Conservation (phyloP, 2,113 vertebrate genomes). For the Phoenicopterus ruber region DNA sequence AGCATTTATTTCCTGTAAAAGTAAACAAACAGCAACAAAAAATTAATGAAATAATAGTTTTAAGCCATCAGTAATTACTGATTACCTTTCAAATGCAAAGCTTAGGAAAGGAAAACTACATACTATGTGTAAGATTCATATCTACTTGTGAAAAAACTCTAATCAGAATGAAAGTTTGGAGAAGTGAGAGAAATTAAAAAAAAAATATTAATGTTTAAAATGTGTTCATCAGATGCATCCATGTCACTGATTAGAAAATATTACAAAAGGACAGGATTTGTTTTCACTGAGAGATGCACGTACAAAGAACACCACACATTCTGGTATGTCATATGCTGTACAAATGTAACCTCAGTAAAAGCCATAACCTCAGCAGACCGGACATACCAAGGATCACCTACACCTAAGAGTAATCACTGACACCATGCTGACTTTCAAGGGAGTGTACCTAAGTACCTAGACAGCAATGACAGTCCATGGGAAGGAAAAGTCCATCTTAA, state of each 20-base stretch:
- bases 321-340: background rate
- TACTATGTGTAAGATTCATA: background rate
- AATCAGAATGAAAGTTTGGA: background rate
- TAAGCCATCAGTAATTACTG: background rate
- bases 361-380: background rate
- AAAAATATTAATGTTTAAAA: background rate
- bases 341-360: background rate
- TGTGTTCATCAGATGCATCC: background rate
- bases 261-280: background rate
- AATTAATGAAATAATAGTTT: background rate
- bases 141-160: background rate
- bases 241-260: background rate
- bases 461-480: background rate
- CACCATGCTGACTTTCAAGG: background rate
- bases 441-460: background rate
- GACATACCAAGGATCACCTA: background rate
- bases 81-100: background rate
- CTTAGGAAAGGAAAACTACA: background rate
- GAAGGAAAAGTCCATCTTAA: background rate
- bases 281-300: background rate
- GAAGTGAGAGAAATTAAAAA: background rate
- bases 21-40: background rate
- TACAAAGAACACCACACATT: background rate
- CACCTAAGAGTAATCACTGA: background rate
- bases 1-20: slow-evolving; percentile 82